These are phyloP conservation scores for Myopa tessellatipennis DNA, from an alignment of 2,888 invertebrate species.

Conservation along the genomic window DNA sequence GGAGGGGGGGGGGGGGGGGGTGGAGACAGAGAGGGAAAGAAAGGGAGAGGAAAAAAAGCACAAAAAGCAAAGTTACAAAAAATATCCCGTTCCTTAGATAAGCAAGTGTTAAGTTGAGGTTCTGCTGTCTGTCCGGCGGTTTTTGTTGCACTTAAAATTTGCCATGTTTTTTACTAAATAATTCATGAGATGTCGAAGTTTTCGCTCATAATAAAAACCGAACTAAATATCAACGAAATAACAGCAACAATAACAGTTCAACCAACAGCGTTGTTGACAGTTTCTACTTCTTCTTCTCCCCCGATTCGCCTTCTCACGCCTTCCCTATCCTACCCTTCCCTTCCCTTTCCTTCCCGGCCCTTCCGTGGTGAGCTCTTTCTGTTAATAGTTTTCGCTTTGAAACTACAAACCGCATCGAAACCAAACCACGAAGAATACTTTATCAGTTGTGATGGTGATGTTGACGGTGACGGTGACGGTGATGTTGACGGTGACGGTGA, in stretches of 20 bases:
- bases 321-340: not conserved
- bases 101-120: not conserved
- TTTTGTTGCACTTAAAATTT: conserved; percentile 20
- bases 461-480: not conserved
- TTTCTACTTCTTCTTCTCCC: not conserved
- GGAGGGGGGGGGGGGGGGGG: too few relatives aligned
- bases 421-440: not conserved
- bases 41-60: not conserved
- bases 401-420: not conserved
- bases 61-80: not conserved
- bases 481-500: too few relatives aligned
- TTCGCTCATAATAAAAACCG: not conserved
- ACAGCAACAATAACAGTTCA: not conserved
- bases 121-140: not conserved
- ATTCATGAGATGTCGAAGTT: conserved; percentile 26
- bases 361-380: not conserved
- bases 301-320: not conserved
- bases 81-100: not conserved
- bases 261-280: not conserved
- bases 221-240: not conserved
- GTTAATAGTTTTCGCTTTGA: not conserved
- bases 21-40: too few relatives aligned
- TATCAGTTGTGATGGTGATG: not conserved
- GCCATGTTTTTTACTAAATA: conserved; percentile 26
- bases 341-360: not conserved